Evolutionary conservation across 2,888 invertebrate genomes (phyloP).

Genomic region (Heteromurus nitidus): DNA sequence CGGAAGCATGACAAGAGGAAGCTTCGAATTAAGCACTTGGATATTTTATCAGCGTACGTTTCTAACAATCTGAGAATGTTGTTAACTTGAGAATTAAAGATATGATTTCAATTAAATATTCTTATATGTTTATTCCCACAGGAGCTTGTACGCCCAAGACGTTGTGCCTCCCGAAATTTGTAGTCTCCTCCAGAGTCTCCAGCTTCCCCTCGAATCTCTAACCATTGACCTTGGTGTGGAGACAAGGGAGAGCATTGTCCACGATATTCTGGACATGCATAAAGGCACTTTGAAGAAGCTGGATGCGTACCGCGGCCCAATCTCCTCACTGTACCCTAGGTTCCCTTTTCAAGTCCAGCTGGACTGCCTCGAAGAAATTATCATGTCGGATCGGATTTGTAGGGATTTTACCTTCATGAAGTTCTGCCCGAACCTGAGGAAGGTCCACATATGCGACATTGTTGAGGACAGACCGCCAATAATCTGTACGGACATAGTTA

Average conservation of each 20-base stretch:
- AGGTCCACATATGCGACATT: slow-evolving; percentile 1
- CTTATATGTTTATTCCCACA: too few relatives aligned
- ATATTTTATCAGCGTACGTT: too few relatives aligned
- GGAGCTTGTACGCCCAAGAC: slow-evolving; percentile 13
- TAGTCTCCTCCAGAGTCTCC: not conserved
- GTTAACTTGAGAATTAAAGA: too few relatives aligned
- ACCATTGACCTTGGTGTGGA: slow-evolving; percentile 6
- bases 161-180: not conserved
- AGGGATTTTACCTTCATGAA: not conserved
- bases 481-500: not conserved
- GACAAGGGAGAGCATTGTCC: not conserved
- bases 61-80: too few relatives aligned
- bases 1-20: too few relatives aligned
- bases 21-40: too few relatives aligned
- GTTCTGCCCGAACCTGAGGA: slow-evolving; percentile 17
- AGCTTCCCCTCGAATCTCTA: not conserved
- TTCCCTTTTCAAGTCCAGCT: slow-evolving; percentile 22
- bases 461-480: slow-evolving; percentile 4
- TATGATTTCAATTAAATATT: too few relatives aligned
- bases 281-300: not conserved
- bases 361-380: too few relatives aligned
- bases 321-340: not conserved
- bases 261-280: not conserved
- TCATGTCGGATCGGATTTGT: not conserved
- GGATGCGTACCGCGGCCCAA: slow-evolving; percentile 5